Percentiles rank a stretch among this genome's conserved stretches.
phyloP scores from a whole-genome alignment of 2,888 invertebrate genomes.

The Tipula unca region DNA sequence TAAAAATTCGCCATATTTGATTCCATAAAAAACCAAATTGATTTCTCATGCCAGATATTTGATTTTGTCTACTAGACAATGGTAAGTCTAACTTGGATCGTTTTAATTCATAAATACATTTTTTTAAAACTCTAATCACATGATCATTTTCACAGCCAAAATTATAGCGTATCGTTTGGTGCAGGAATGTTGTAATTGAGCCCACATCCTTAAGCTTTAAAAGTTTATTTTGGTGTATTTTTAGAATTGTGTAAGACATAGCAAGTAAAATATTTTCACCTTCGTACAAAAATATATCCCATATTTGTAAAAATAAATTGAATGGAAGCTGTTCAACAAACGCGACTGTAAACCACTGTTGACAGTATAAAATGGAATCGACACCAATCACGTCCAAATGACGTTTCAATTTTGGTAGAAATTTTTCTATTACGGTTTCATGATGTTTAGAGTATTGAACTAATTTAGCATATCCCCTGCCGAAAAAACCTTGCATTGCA shows the following conservation, averaged over 20 bases:
- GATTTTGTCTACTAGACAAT: slow-evolving; percentile 49
- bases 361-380: slow-evolving; percentile 82
- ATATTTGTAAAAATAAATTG: slow-evolving; percentile 85
- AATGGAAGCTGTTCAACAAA: slow-evolving; percentile 57
- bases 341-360: slow-evolving; percentile 91
- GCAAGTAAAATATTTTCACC: slow-evolving; percentile 90
- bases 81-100: slow-evolving; percentile 78
- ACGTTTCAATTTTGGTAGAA: slow-evolving; percentile 82
- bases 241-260: slow-evolving; percentile 92
- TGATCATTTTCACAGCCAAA: slow-evolving; percentile 89
- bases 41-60: neutral
- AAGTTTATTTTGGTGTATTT: slow-evolving; percentile 79
- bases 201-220: slow-evolving; percentile 77
- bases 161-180: slow-evolving; percentile 78
- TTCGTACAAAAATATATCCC: slow-evolving; percentile 95
- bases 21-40: neutral
- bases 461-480: slow-evolving; percentile 63
- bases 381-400: slow-evolving; percentile 87
- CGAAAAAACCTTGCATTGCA: slow-evolving; percentile 76
- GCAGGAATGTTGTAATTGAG: slow-evolving; percentile 73
- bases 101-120: slow-evolving; percentile 79
- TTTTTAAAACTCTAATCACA: slow-evolving; percentile 76
- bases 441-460: slow-evolving; percentile 87
- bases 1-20: neutral
- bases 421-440: slow-evolving; percentile 80